These are phyloP conservation scores for Corvus cornix DNA, from an alignment of 2,113 vertebrate genomes.

Conservation along the genomic window DNA sequence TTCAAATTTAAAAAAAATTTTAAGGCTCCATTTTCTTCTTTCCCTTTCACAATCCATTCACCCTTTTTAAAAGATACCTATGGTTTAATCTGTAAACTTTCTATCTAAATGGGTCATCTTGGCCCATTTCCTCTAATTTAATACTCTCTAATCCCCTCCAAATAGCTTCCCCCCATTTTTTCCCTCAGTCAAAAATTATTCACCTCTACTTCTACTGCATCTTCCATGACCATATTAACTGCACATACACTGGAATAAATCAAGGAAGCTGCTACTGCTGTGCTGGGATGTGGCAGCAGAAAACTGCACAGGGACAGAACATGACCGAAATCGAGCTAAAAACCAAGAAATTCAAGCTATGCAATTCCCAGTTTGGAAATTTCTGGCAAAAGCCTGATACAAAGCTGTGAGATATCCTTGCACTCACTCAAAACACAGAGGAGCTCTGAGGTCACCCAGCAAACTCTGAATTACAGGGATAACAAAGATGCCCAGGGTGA, in stretches of 20 bases:
- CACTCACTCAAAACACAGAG: background rate
- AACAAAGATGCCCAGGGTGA: background rate
- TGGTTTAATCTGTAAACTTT: background rate
- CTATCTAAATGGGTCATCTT: background rate
- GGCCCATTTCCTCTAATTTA: background rate
- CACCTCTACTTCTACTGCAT: background rate
- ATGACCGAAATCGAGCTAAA: background rate
- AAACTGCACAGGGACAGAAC: background rate
- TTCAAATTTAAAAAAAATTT: background rate
- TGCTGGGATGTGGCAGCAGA: background rate
- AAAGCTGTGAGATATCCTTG: background rate
- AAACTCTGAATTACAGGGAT: background rate
- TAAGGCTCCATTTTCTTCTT: background rate
- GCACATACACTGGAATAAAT: background rate
- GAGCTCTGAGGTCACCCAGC: background rate
- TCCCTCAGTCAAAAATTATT: background rate
- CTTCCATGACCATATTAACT: background rate
- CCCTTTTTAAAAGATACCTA: background rate
- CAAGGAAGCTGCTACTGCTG: background rate
- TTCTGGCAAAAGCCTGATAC: background rate
- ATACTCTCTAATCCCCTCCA: background rate
- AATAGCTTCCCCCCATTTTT: background rate
- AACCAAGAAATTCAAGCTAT: background rate
- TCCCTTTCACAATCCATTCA: background rate
- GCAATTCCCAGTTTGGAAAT: background rate